These are phyloP conservation scores for Drosophila lowei DNA, from an alignment of 1,140 invertebrate species.

Conservation along the genomic window DNA sequence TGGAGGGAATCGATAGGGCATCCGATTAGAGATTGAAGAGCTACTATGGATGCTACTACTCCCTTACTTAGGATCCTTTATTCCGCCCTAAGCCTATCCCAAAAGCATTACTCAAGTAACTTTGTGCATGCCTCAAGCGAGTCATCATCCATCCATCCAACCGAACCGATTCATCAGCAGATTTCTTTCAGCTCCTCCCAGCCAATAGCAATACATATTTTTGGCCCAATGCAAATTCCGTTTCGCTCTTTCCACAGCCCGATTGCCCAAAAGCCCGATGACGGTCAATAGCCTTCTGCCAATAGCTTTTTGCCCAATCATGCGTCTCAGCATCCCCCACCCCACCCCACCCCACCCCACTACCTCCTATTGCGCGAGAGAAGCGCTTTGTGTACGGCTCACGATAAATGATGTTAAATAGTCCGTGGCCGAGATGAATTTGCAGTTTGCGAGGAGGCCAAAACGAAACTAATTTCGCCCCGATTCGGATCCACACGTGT, in stretches of 20 bases:
- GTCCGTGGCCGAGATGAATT: slow-evolving; percentile 51
- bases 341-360: too few relatives aligned
- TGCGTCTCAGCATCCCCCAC: slow-evolving; percentile 25
- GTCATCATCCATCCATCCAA: slow-evolving; percentile 36
- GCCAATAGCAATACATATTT: not conserved
- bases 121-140: slow-evolving; percentile 36
- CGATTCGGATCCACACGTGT: slow-evolving; percentile 33
- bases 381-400: slow-evolving; percentile 35
- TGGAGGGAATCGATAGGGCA: not conserved
- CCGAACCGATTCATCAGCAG: slow-evolving; percentile 42
- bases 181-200: slow-evolving; percentile 6
- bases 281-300: slow-evolving; percentile 43
- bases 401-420: slow-evolving; percentile 73
- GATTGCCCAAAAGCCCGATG: not conserved
- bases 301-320: slow-evolving; percentile 49
- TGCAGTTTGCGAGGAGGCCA: slow-evolving; percentile 13
- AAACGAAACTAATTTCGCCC: slow-evolving; percentile 12
- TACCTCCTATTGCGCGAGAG: not conserved
- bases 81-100: too few relatives aligned
- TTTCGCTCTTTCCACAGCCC: not conserved
- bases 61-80: too few relatives aligned
- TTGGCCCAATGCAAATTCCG: slow-evolving; percentile 29
- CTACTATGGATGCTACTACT: too few relatives aligned
- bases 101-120: slow-evolving; percentile 5
- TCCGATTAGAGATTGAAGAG: too few relatives aligned